phyloP scores from a whole-genome alignment of 2,888 invertebrate genomes.

The Himalopsyche anomala region DNA sequence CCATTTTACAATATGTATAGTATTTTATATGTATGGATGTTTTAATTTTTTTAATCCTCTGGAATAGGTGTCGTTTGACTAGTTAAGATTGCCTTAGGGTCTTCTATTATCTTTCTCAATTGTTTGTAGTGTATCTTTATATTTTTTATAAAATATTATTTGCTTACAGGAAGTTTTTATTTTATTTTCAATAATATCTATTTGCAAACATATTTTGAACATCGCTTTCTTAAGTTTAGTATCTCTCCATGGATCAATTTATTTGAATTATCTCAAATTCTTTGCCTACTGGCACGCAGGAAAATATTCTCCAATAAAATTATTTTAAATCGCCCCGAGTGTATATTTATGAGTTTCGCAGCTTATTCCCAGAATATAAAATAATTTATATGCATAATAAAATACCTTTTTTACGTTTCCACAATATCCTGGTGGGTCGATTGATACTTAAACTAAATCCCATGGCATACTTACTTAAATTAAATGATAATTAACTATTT shows the following conservation, averaged over 20 bases:
- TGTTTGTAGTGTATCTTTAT: too few species aligned
- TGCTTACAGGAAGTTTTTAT: too few species aligned
- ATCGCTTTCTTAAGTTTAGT: neutral
- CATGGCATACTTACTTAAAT: neutral
- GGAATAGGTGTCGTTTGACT: too few species aligned
- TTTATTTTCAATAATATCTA: too few species aligned
- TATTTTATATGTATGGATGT: too few species aligned
- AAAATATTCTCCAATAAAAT: neutral
- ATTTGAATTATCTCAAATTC: neutral
- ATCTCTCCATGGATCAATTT: neutral
- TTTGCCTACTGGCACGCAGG: neutral
- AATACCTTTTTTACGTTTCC: conserved; percentile 11
- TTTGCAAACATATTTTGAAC: too few species aligned
- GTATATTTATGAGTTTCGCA: conserved; percentile 7
- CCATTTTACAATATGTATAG: too few species aligned
- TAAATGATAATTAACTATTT: neutral
- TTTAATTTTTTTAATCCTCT: too few species aligned
- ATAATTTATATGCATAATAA: conserved; percentile 23
- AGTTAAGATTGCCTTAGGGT: too few species aligned
- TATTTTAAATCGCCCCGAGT: conserved; percentile 18
- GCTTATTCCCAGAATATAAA: conserved; percentile 18
- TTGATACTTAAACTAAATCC: conserved; percentile 17
- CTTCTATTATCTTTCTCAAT: too few species aligned
- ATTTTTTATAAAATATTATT: too few species aligned
- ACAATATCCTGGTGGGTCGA: neutral